phyloP scores from a whole-genome alignment of 2,113 vertebrate genomes.

The Addax nasomaculatus region DNA sequence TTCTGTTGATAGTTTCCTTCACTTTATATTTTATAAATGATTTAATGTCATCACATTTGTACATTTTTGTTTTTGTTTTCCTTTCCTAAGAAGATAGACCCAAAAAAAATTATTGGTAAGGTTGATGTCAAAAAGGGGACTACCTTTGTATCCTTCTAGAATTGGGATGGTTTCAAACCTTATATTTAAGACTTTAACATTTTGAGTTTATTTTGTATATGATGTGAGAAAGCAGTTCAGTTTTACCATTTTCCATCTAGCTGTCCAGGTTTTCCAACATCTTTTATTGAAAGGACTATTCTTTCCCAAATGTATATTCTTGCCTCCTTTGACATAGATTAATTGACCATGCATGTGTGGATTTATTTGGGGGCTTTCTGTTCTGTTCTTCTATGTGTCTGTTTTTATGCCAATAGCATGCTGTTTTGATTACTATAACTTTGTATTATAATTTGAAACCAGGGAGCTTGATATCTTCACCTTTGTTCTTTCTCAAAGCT shows the following conservation, averaged over 20 bases:
- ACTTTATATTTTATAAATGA: background rate
- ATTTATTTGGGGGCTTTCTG: background rate
- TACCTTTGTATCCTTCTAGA: background rate
- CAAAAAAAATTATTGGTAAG: background rate
- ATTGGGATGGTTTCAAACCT: background rate
- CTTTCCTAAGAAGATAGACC: background rate
- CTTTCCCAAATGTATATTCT: background rate
- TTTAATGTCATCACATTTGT: background rate
- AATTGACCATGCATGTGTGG: background rate
- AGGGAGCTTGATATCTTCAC: background rate
- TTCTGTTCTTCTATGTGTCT: background rate
- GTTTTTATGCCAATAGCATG: background rate
- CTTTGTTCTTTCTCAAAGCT: background rate
- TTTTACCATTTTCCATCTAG: background rate
- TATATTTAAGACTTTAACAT: background rate
- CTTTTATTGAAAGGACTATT: background rate
- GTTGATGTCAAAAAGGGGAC: background rate
- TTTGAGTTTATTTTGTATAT: background rate
- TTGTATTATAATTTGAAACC: background rate
- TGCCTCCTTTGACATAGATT: background rate
- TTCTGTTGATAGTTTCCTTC: background rate
- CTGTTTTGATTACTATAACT: background rate
- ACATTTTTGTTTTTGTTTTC: background rate
- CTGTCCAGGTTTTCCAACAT: background rate
- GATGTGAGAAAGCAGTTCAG: background rate